Evolutionary conservation across 1,140 invertebrate species (phyloP).

Genomic region (Macrocentrus cingulum): DNA sequence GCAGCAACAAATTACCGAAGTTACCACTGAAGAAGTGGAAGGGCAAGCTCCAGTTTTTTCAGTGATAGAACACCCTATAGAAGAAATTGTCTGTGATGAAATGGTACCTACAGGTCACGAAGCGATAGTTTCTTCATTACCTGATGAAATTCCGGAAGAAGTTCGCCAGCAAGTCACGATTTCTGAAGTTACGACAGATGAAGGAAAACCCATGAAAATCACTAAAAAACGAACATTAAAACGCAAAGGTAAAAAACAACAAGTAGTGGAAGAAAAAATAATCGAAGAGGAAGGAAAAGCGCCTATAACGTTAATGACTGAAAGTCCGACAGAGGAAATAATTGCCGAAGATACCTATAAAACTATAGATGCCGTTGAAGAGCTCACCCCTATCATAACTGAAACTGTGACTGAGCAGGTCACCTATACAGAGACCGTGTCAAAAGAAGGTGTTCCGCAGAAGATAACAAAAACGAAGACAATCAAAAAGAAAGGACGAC

Average conservation of each 20-base stretch:
- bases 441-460: conserved; percentile 47
- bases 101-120: conserved; percentile 7
- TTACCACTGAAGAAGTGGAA: conserved; percentile 49
- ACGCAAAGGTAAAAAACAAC: conserved; percentile 43
- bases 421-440: conserved; percentile 51
- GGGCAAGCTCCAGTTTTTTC: conserved; percentile 34
- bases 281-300: conserved; percentile 54
- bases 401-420: conserved; percentile 54
- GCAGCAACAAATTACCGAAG: conserved; percentile 54
- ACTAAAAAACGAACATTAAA: conserved; percentile 30
- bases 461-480: conserved; percentile 40
- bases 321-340: conserved; percentile 33
- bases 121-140: conserved; percentile 21
- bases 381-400: conserved; percentile 27
- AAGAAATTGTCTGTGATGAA: conserved; percentile 33
- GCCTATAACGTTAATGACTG: conserved; percentile 45
- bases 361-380: conserved; percentile 17
- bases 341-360: conserved; percentile 30
- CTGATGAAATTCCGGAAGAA: conserved; percentile 25
- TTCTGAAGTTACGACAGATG: conserved; percentile 27
- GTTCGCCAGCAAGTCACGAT: conserved; percentile 28
- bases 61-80: conserved; percentile 27
- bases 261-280: conserved; percentile 34
- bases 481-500: conserved; percentile 37
- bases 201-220: conserved; percentile 38